Evolutionary conservation across 1,140 invertebrate genomes (phyloP).

Genomic region (Drosophila ogumai): DNA sequence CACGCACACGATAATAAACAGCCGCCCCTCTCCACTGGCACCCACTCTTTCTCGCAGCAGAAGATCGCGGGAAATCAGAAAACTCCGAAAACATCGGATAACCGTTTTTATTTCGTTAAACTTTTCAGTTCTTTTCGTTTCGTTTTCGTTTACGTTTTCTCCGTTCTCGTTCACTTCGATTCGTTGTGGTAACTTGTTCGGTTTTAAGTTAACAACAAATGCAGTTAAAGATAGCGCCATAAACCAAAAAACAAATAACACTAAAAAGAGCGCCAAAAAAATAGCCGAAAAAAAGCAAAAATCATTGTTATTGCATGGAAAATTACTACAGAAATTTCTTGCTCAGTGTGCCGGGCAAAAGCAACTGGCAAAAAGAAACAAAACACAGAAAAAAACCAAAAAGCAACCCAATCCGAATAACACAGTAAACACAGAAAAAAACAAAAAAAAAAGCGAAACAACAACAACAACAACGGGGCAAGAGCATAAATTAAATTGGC

Average conservation of each 20-base stretch:
- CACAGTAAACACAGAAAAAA: conserved; percentile 44
- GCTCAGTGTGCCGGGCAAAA: conserved; percentile 45
- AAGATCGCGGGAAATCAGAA: conserved; percentile 55
- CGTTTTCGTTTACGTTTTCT: conserved; percentile 3
- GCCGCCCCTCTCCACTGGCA: conserved; percentile 16
- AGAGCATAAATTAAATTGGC: conserved; percentile 73
- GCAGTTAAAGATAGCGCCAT: conserved; percentile 53
- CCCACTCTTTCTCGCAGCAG: conserved; percentile 33
- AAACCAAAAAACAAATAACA: conserved; percentile 22
- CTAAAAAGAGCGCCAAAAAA: conserved; percentile 22
- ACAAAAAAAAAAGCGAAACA: conserved; percentile 39
- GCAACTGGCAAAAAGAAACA: conserved; percentile 35
- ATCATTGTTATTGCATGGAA: conserved; percentile 84
- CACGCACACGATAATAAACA: conserved; percentile 19
- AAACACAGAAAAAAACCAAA: conserved; percentile 33
- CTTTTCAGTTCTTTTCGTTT: conserved; percentile 48
- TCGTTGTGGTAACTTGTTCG: conserved; percentile 47
- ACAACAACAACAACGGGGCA: conserved; percentile 33
- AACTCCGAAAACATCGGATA: conserved; percentile 42
- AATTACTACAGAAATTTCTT: conserved; percentile 79
- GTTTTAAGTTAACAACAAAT: conserved; percentile 21
- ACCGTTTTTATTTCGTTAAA: conserved; percentile 50
- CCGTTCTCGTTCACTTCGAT: conserved; percentile 17
- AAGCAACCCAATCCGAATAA: conserved; percentile 42
- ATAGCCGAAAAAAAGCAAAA: conserved; percentile 48